Percentiles rank a stretch among this genome's conserved stretches.
Evolutionary conservation across 2,888 invertebrate genomes (phyloP).

Genomic region (Theodoxus fluviatilis): DNA sequence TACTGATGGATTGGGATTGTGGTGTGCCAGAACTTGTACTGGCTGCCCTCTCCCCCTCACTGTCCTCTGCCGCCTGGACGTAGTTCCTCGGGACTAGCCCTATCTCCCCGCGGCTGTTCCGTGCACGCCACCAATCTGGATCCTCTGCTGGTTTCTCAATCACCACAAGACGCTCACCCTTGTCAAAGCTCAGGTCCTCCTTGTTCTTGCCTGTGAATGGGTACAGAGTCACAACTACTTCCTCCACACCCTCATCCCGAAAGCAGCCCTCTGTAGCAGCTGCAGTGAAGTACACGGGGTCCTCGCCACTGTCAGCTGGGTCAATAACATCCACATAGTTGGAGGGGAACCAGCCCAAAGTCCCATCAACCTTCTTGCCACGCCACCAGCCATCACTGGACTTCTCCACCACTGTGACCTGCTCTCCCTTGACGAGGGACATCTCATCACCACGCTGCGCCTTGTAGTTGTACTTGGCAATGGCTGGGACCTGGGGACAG

Average conservation of each 20-base stretch:
- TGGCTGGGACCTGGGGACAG: conserved; percentile 65
- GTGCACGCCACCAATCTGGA: conserved; percentile 98
- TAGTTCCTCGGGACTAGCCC: conserved; percentile 86
- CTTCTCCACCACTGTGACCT: conserved; percentile 92
- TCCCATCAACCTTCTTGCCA: conserved; percentile 70
- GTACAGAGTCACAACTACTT: conserved; percentile 94
- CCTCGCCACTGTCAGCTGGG: conserved; percentile 25
- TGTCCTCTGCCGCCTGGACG: conserved; percentile 63
- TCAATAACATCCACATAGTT: conserved; percentile 79
- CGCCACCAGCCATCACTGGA: conserved; percentile 99
- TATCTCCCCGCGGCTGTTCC: conserved; percentile 89
- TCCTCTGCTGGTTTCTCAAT: conserved; percentile 95
- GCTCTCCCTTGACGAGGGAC: conserved; percentile 90
- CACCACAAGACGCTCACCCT: conserved; percentile 93
- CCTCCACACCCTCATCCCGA: conserved; percentile 68
- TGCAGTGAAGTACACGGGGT: conserved; percentile 47
- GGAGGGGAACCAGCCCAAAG: conserved; percentile 93
- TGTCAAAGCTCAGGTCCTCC: conserved; percentile 95
- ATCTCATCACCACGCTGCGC: conserved; percentile 97
- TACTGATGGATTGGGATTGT: conserved; percentile 62
- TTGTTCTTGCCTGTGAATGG: conserved; percentile 75
- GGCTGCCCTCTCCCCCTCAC: conserved; percentile 45
- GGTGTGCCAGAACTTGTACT: conserved; percentile 55
- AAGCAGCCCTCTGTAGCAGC: conserved; percentile 40
- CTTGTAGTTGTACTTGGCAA: conserved; percentile 84